Evolutionary conservation across 2,113 vertebrate species (phyloP), one percentile per base, ranked within the genome.

Genomic region (Petroica traversi): DNA sequence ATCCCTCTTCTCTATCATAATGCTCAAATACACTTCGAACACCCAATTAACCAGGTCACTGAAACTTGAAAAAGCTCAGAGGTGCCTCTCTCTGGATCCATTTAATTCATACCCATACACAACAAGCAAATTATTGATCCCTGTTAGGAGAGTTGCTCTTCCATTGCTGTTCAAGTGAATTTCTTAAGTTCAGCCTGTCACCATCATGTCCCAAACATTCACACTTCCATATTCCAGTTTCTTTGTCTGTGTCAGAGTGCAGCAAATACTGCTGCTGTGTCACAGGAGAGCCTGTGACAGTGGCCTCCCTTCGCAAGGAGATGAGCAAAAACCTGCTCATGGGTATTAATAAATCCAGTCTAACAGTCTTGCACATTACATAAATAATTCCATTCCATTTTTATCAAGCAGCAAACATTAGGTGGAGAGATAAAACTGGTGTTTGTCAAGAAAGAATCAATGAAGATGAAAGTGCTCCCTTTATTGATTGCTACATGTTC

Each of bases 351-450:
- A 72, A 89, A 83, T 48, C 14, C 22, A 24, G 14, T 46, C 75
- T 62, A 38, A 26, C 55, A 45, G 31, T 29, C 40, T 29, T 54
- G 10, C 31, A 43, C 26, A 8, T 52, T 29, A 61, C 26, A 49
- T 78, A 64, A 83, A 64, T 71, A 85, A 67, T 85, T 71, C 33
- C 41, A n/a, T 46, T 84, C 31, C 19, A 15, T 49, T 94, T 76
- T 76, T 62, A 55, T n/a, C 29, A 57, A 83, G 49, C 23, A 19
- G 25, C 43, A 69, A 89, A 73, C 20, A 20, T 46, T 17, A 87
- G 28, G 33, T 51, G 34, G 22, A 82, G 58, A 68, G 58, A 33
- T 36, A 13, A 87, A 71, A 81, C 25, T 23, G 8, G 59, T 46
- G 36, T n/a, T 93, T 59, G 33, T 58, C 54, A 68, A 76, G 63